Evolutionary conservation across 2,113 vertebrate species (phyloP), one percentile per base, ranked within the genome.

Genomic region (Indicator indicator): DNA sequence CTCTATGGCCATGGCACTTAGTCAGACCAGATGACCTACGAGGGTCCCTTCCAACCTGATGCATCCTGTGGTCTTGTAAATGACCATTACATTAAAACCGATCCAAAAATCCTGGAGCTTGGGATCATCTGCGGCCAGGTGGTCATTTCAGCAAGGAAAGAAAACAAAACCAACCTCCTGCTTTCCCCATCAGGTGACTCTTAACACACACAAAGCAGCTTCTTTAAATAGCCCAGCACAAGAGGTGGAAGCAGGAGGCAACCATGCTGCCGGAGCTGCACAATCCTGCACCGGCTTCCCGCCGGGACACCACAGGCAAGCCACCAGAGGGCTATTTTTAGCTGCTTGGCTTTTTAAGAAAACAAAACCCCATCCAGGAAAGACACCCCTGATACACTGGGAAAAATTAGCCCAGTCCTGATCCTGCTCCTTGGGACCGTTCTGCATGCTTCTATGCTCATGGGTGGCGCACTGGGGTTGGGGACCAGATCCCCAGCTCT

Each of bases 391-490:
- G 28, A 38, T 58, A 32, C 33, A 3, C 0, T 0, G 10, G 68
- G 48, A 75, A 65, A 75, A 88, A 89, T 2, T 33, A 83, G 18
- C 11, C 8, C 4, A 71, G 74, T 24, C 6, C 27, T 0, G 6
- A 32, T 4, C 28, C 4, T 0, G 3, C 24, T 17, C 26, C 28
- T 23, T 4, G 40, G 63, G 58, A 82, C 76, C 52, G 38, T 60
- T 79, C 38, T 0, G 21, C 2, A 8, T 2, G 33, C 44, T 63
- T 44, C 11, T 2, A 73, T 3, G 0, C 60, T 4, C 2, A 1
- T 4, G 5, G 85, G 36, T 3, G 46, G 52, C 5, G 54, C 1
- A 6, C 65, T 11, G 16, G 6, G 3, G 21, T 4, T 40, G 74
- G 38, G 46, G 11, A 33, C 12, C 0, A 0, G 42, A n/a, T 3